Base-by-base conservation (phyloP, 2,888 invertebrate genomes). In the Lasioglossum oenotherae region DNA sequence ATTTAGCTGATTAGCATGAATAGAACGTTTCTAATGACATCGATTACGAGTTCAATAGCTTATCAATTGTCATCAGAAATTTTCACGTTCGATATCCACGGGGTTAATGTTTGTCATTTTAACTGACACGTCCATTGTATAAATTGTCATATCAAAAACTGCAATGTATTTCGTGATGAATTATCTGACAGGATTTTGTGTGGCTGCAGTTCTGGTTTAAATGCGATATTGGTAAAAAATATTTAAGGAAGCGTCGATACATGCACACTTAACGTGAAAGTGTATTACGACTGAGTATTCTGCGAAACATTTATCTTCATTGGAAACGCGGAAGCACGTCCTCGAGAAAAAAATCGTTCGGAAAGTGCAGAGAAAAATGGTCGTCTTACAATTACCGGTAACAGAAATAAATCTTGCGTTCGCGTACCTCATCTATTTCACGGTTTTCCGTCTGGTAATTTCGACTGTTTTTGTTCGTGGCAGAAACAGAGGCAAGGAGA, bases 281-380 rank as follows among this genome's bases (percentile, higher is more conserved):
- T 76, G 81, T 78, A 73, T 87, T 77, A 38, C 46, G 74, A 75
- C 31, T 60, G 38, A 76, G 73, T 76, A 71, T 72, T 84, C 38
- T 16, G 44, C 46, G 73, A 60, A 84, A 69, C 88, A 85, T 90
- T 90, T 85, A 84, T 90, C 89, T 91, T 90, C 89, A 83, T 89
- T 88, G 89, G 67, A 83, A 67, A 76, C 27, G 38, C 19, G 53
- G 14, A 44, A n/a, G 75, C 64, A 71, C 64, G 74, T 60, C 41
- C 49, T 64, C 49, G 16, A 23, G 67, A n/a, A 82, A 88, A 86
- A 82, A 81, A 85, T 84, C 67, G 80, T 64, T 77, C 80, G 80
- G 79, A 81, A 89, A 84, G 80, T 80, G 80, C 44, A 31, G 84
- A 82, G 86, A 80, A 81, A 87, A 89, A 91, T 90, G 82, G 83